phyloP scores from a whole-genome alignment of 2,888 invertebrate genomes.

The Patella ulyssiponensis region DNA sequence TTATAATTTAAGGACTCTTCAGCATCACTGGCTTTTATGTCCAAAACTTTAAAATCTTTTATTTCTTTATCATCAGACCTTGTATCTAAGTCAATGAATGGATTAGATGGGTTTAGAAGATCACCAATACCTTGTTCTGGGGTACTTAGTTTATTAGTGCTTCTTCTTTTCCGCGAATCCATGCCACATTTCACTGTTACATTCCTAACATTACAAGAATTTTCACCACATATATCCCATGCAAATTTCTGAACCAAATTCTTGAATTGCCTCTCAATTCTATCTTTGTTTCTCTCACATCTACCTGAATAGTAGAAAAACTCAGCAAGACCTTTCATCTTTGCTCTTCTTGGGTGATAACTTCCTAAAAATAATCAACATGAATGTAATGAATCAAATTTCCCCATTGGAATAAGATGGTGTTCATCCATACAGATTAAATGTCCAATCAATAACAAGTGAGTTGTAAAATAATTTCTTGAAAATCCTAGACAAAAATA shows the following conservation, averaged over 20 bases:
- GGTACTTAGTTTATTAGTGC: neutral
- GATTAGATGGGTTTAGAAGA: neutral
- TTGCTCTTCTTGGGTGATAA: slow-evolving; percentile 31
- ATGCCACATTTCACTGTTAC: slow-evolving; percentile 35
- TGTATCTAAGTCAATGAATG: neutral
- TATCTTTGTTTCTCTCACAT: slow-evolving; percentile 26
- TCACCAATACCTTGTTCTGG: neutral
- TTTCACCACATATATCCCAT: slow-evolving; percentile 30
- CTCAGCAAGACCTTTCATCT: slow-evolving; percentile 29
- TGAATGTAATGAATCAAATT: neutral
- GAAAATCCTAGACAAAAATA: too few species aligned
- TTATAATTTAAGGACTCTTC: neutral
- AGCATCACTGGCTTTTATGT: neutral
- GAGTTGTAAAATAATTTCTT: too few species aligned
- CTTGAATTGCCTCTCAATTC: slow-evolving; percentile 30
- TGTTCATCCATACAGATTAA: too few species aligned
- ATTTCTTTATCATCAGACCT: neutral
- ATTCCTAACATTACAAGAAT: slow-evolving; percentile 28
- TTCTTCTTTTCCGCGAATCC: slow-evolving; percentile 26
- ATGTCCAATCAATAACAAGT: too few species aligned
- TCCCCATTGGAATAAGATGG: too few species aligned
- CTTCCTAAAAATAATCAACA: slow-evolving; percentile 27
- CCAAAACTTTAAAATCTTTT: neutral
- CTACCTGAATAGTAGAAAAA: slow-evolving; percentile 37
- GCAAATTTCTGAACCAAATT: slow-evolving; percentile 23